Evolutionary conservation across 2,888 invertebrate species (phyloP).

Genomic region (Bhutanitis thaidina): DNA sequence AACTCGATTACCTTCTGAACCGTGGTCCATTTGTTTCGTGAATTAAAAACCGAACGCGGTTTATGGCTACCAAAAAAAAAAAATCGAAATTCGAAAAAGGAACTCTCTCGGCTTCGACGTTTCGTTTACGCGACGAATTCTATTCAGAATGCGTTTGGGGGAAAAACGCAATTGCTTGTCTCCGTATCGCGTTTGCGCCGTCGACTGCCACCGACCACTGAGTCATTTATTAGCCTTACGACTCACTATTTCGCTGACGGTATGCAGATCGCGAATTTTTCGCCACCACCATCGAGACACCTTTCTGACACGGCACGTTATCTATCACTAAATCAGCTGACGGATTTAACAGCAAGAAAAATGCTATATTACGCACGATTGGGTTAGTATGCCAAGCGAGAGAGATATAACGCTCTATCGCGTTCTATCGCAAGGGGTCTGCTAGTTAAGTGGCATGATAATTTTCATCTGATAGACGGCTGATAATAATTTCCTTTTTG

Average conservation of each 20-base stretch:
- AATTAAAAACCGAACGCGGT: slow-evolving; percentile 24
- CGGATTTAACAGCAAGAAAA: slow-evolving; percentile 50
- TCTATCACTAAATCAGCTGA: slow-evolving; percentile 56
- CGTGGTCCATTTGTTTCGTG: slow-evolving; percentile 25
- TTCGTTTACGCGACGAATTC: slow-evolving; percentile 51
- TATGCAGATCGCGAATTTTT: slow-evolving; percentile 63
- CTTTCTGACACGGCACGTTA: slow-evolving; percentile 35
- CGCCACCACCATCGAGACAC: slow-evolving; percentile 35
- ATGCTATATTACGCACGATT: slow-evolving; percentile 56
- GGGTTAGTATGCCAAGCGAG: slow-evolving; percentile 67
- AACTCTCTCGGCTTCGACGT: slow-evolving; percentile 46
- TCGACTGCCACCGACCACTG: slow-evolving; percentile 43
- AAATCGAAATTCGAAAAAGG: slow-evolving; percentile 38
- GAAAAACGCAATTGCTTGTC: slow-evolving; percentile 56
- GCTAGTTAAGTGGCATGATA: slow-evolving; percentile 62
- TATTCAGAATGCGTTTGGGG: slow-evolving; percentile 55
- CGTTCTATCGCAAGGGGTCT: slow-evolving; percentile 50
- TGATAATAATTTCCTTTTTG: slow-evolving; percentile 65
- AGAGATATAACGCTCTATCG: slow-evolving; percentile 39
- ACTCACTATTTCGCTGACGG: slow-evolving; percentile 44
- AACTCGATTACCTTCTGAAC: neutral
- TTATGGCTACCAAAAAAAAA: slow-evolving; percentile 25
- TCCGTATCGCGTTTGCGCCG: slow-evolving; percentile 52
- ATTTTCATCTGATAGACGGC: slow-evolving; percentile 68
- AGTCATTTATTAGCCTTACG: slow-evolving; percentile 42